Conservation (phyloP, 2,888 invertebrate species). For the Epinotia ramella region DNA sequence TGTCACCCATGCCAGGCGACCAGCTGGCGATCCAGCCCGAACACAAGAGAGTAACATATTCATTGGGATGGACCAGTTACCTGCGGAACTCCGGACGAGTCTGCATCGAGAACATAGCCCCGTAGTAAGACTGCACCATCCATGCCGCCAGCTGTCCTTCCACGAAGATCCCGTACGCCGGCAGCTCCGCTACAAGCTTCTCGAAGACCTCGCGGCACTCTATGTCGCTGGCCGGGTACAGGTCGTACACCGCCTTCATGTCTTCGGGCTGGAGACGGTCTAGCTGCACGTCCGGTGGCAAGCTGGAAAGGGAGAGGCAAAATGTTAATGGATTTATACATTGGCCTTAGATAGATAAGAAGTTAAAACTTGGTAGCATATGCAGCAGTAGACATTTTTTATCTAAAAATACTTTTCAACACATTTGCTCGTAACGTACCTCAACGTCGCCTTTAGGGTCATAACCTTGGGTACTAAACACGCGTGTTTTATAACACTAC, state of each 20-base stretch:
- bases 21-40: not conserved
- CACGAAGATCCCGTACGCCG: constrained; percentile 93
- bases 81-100: constrained; percentile 91
- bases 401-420: no score
- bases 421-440: no score
- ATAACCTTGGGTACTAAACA: no score
- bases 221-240: constrained; percentile 95
- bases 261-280: constrained; percentile 91
- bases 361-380: no score
- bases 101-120: constrained; percentile 97
- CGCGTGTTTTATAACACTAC: no score
- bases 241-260: constrained; percentile 92
- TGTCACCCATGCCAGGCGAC: not conserved
- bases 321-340: not conserved
- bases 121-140: constrained; percentile 97
- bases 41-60: not conserved
- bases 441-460: no score
- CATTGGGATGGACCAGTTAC: constrained; percentile 13
- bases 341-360: no score
- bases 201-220: constrained; percentile 94
- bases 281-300: constrained; percentile 90
- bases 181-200: constrained; percentile 90
- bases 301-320: constrained; percentile 57
- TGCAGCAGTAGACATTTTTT: no score
- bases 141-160: constrained; percentile 92